Base-by-base conservation (phyloP, 1,140 invertebrate species). In the Brachionus manjavacas region DNA sequence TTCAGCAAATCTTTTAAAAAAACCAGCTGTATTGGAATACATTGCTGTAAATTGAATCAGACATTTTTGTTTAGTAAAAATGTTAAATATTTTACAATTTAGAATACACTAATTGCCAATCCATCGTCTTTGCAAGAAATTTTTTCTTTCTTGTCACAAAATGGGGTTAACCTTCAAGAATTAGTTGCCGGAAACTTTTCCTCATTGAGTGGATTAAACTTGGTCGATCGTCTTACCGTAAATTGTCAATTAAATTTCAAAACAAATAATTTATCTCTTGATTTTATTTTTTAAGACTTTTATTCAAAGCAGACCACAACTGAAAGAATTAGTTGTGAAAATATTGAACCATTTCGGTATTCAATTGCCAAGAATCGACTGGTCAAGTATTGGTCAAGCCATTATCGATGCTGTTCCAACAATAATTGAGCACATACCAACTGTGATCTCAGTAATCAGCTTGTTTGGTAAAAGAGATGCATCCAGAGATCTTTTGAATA, bases 381-480 rank as follows among this genome's bases (percentile, higher is more conserved):
- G 66, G 66, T 12, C 25, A 4, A 31, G 12, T 39, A n/a, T 68
- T 31, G 66, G 66, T 31, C 31, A 28, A 68, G 66, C 66, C 14
- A 68, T 68, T 4, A 31, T 68, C 12, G 66, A 68, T 68, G 66
- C 66, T 39, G 66, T 68, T n/a, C 66, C 66, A 35, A 68, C 66
- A 9, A 39, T 68, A 4, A 68, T 68, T 68, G 3, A 68, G n/a
- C 14, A 68, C 14, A 4, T 68, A 1, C 66, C 66, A 68, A 68
- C 66, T n/a, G 31, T 68, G 2, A 68, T 68, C 25, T 68, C 66
- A 68, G n/a, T 68, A n/a, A 39, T 39, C 12, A 39, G 66, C 31
- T 68, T 68, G 31, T 68, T 68, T n/a, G 66, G 66, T 14, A 68
- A 68, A 68, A 68, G 66, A 68, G 66, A 68, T 68, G 52, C 52